Base-by-base conservation (phyloP, 2,888 invertebrate species). In the Busseola fusca region DNA sequence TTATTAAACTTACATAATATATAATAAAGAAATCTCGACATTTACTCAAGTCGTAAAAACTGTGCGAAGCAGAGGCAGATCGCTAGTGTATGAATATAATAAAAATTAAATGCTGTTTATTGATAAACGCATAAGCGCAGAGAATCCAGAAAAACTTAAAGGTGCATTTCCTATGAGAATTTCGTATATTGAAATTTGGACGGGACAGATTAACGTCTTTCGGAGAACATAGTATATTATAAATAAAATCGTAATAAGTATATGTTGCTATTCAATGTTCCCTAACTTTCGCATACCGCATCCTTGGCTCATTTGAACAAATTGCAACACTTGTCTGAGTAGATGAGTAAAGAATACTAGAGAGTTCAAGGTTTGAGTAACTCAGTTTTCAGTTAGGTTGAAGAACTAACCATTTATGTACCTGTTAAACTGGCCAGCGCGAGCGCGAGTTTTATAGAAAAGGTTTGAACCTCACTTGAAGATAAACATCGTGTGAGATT, bases 231-330 rank as follows among this genome's bases (percentile, higher is more conserved):
- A n/a, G 4, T 12, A n/a, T 48, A 21, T 9, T 21, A 48, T 48
- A 21, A 50, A n/a, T n/a, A n/a, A 50, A 50, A 50, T 30, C 18
- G 5, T 37, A 52, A 64, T 66, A 34, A 73, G 21, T 67, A 67
- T 48, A 50, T 78, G 45, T 62, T 14, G 40, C 50, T 65, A 64
- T 72, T 60, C 37, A 42, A 64, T 64, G n/a, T n/a, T n/a, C n/a
- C n/a, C n/a, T n/a, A 54, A 34, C 48, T 54, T 72, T 72, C 59
- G 58, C 72, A 34, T 45, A 48, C 58, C 6, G 9, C 25, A 69
- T 69, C 77, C 81, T 80, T 80, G 71, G 37, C 54, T 72, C 64
- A 81, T 34, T 77, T 69, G 12, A 69, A 64, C 71, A 74, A 80
- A 71, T 80, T 74, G 58, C 74, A 80, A 71, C 77, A 52, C 21